Percentiles rank a stretch among this genome's conserved stretches.
phyloP scores from a whole-genome alignment of 92 coral and sea anemone species.

The Umimayanthus kanabou region DNA sequence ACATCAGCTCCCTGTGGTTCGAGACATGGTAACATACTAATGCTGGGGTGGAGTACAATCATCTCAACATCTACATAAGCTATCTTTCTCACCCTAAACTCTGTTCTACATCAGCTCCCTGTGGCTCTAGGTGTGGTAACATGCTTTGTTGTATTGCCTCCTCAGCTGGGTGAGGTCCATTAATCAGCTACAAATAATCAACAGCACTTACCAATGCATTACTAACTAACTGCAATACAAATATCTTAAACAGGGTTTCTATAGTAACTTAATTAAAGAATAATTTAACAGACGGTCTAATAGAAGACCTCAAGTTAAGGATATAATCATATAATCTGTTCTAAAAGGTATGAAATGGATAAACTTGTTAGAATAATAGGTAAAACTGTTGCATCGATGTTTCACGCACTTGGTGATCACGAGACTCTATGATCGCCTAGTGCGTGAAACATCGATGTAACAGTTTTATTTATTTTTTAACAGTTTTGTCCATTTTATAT shows the following conservation, averaged over 20 bases:
- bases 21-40: slow-evolving; percentile 73
- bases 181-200: slow-evolving; percentile 1
- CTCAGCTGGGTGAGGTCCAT: slow-evolving; percentile 30
- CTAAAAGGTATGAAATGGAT: too few species aligned
- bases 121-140: slow-evolving; percentile 88
- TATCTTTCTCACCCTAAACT: slow-evolving; percentile 76
- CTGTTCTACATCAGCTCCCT: slow-evolving; percentile 65
- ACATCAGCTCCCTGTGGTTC: slow-evolving; percentile 52
- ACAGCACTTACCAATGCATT: neutral
- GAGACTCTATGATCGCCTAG: too few species aligned
- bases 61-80: neutral
- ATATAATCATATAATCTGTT: neutral
- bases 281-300: neutral
- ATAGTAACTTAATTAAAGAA: too few species aligned
- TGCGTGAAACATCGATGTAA: too few species aligned
- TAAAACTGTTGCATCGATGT: too few species aligned
- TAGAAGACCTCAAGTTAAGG: neutral
- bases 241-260: neutral
- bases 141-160: slow-evolving; percentile 87
- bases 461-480: too few species aligned
- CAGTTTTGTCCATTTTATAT: too few species aligned
- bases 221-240: neutral
- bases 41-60: neutral
- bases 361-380: too few species aligned
- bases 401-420: too few species aligned